Evolutionary conservation across 1,140 invertebrate species (phyloP).

Genomic region (Neodiprion fabricii): DNA sequence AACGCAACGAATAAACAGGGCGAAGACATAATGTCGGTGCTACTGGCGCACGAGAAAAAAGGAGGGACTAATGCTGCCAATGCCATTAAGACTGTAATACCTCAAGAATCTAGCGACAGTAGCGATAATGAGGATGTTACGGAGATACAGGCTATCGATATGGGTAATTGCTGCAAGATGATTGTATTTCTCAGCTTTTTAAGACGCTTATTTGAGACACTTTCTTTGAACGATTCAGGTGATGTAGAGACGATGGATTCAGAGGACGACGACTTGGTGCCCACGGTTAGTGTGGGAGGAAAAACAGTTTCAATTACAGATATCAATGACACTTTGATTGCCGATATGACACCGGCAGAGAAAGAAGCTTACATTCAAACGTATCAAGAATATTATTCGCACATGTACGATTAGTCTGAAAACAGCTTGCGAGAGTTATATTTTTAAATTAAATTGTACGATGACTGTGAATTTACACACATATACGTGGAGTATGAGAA

Average conservation of each 20-base stretch:
- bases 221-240: conserved; percentile 54
- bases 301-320: conserved; percentile 80
- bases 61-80: conserved; percentile 64
- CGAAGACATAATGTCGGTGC: conserved; percentile 91
- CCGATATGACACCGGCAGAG: conserved; percentile 89
- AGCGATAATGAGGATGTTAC: conserved; percentile 77
- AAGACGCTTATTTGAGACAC: background rate
- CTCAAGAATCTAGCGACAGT: conserved; percentile 74
- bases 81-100: conserved; percentile 67
- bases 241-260: conserved; percentile 82
- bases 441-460: background rate
- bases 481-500: background rate
- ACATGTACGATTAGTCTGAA: conserved; percentile 71
- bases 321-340: conserved; percentile 84
- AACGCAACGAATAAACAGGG: conserved; percentile 70
- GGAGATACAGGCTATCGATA: conserved; percentile 61
- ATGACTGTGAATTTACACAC: background rate
- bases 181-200: background rate
- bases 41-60: conserved; percentile 89
- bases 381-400: conserved; percentile 92
- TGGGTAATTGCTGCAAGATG: conserved; percentile 56
- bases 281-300: conserved; percentile 82
- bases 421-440: background rate
- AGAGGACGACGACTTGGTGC: conserved; percentile 85
- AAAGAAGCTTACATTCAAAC: conserved; percentile 94